Percentiles rank a stretch among this genome's conserved stretches.
Evolutionary conservation across 1,140 invertebrate species (phyloP).

Genomic region (Drosophila pandora): DNA sequence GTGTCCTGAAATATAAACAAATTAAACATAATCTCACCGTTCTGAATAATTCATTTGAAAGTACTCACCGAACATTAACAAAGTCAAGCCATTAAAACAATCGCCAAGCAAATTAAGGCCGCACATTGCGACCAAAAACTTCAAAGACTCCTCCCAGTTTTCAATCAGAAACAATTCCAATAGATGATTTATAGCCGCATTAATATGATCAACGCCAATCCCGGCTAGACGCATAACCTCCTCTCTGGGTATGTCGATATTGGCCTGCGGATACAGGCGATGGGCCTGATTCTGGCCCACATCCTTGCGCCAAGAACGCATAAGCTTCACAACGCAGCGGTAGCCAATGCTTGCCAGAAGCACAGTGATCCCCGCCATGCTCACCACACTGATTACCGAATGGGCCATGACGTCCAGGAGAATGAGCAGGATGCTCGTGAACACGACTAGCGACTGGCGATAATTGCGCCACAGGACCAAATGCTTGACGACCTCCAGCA

Average conservation of each 20-base stretch:
- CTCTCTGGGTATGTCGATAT: constrained; percentile 47
- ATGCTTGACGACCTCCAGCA: constrained; percentile 17
- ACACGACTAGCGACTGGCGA: constrained; percentile 37
- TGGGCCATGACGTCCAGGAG: constrained; percentile 52
- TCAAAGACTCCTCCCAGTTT: constrained; percentile 47
- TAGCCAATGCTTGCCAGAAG: constrained; percentile 34
- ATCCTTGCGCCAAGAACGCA: constrained; percentile 20
- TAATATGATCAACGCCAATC: constrained; percentile 25
- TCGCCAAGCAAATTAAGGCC: constrained; percentile 57
- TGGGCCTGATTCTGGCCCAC: constrained; percentile 12
- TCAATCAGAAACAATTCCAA: constrained; percentile 46
- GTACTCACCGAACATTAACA: constrained; percentile 50
- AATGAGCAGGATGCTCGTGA: constrained; percentile 26
- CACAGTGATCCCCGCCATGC: constrained; percentile 47
- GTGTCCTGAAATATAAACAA: constrained; percentile 10
- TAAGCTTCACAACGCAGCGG: constrained; percentile 20
- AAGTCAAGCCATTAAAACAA: constrained; percentile 53
- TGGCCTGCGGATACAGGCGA: constrained; percentile 19
- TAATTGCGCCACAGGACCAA: constrained; percentile 59
- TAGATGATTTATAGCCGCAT: constrained; percentile 23
- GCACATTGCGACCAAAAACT: constrained; percentile 39
- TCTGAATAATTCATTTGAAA: neutral
- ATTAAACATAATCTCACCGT: neutral
- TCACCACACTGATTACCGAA: constrained; percentile 62
- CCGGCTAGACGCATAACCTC: constrained; percentile 34